Conservation (phyloP, 2,113 vertebrate species). For the Passerina amoena region DNA sequence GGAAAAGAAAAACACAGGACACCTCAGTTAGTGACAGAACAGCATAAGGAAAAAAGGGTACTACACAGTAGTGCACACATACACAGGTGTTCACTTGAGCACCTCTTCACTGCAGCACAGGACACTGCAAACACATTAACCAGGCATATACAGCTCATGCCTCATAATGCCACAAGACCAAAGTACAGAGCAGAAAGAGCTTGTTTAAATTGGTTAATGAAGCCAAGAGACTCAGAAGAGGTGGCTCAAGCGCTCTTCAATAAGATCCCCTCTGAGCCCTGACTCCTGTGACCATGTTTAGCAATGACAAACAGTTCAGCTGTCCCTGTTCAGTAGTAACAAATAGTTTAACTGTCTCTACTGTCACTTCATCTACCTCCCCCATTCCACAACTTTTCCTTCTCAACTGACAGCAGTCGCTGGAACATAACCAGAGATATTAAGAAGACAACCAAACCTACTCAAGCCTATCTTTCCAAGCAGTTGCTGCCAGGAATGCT, state of each 20-base stretch:
- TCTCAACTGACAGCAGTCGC: background rate
- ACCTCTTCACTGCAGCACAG: background rate
- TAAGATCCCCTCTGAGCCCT: background rate
- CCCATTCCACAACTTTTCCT: rapidly evolving
- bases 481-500: background rate
- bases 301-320: background rate
- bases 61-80: rapidly evolving
- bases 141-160: rapidly evolving
- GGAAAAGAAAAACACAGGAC: background rate
- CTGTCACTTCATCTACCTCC: background rate
- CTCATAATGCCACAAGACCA: rapidly evolving
- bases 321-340: background rate
- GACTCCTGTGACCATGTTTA: background rate
- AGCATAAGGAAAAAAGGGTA: background rate
- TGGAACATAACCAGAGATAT: background rate
- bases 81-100: background rate
- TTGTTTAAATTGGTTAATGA: background rate
- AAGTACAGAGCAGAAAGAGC: background rate
- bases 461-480: background rate
- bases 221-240: background rate
- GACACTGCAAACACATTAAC: background rate
- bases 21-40: background rate
- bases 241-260: background rate
- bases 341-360: background rate
- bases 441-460: background rate